Conservation (phyloP, 2,888 invertebrate genomes). For the Epistrophella euchroma region DNA sequence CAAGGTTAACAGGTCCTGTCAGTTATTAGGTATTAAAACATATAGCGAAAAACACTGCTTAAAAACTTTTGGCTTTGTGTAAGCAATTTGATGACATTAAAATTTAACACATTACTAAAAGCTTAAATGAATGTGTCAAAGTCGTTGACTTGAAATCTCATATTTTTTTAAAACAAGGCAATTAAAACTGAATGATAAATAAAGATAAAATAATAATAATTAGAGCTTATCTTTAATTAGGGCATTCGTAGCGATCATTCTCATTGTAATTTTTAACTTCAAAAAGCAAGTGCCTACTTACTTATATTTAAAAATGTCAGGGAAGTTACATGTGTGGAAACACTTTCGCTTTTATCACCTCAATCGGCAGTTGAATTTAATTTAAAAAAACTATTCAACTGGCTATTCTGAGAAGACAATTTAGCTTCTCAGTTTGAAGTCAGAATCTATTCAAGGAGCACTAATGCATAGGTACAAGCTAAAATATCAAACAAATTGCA, state of each 20-base stretch:
- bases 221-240: not conserved
- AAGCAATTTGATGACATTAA: not conserved
- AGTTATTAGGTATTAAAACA: no score
- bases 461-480: no score
- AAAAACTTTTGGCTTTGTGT: no score
- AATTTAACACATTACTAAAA: not conserved
- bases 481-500: no score
- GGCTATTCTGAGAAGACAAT: no score
- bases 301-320: not conserved
- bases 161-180: not conserved
- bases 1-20: no score
- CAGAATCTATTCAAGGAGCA: no score
- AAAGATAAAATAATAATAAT: not conserved
- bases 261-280: not conserved
- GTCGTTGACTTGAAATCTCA: conserved; percentile 5
- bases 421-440: no score
- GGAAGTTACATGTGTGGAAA: not conserved
- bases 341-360: not conserved
- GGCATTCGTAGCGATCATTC: not conserved
- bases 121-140: not conserved
- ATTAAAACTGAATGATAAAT: not conserved
- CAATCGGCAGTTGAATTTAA: not conserved
- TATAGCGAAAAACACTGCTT: no score
- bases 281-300: not conserved
- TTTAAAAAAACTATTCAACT: no score